Evolutionary conservation across 2,888 invertebrate species (phyloP).

Genomic region (Formica aserva): DNA sequence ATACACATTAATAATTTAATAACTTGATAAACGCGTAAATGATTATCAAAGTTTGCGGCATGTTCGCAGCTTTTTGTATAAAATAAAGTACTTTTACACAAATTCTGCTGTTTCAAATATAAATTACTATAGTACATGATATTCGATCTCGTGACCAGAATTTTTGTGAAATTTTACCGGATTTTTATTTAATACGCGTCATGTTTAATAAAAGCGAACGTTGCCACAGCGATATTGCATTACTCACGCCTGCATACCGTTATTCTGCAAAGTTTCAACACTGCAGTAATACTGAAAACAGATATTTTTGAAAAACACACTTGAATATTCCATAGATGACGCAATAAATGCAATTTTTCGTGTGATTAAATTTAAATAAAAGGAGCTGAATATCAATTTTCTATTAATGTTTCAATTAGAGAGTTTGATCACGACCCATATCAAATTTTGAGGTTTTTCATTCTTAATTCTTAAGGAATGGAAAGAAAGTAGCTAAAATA

Average conservation of each 20-base stretch:
- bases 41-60: background rate
- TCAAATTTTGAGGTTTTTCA: background rate
- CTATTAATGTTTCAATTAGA: background rate
- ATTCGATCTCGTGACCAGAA: background rate
- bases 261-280: conserved; percentile 26
- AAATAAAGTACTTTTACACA: background rate
- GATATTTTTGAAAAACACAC: conserved; percentile 3
- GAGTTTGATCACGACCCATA: background rate
- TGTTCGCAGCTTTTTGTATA: background rate
- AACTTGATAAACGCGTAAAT: background rate
- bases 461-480: background rate
- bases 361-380: conserved; percentile 26
- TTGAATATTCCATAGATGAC: background rate
- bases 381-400: background rate
- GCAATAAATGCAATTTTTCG: background rate
- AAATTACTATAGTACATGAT: background rate
- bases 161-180: conserved; percentile 14
- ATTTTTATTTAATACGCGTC: conserved; percentile 31
- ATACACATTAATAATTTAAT: background rate
- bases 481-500: background rate
- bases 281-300: conserved; percentile 1
- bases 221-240: conserved; percentile 23
- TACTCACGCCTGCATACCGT: conserved; percentile 15
- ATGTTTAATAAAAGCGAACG: conserved; percentile 40
- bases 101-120: background rate